Percentiles rank a stretch among this genome's conserved stretches.
Evolutionary conservation across 2,797 vertebrate genomes (phyloP).

Genomic region (Nothura maculosa): DNA sequence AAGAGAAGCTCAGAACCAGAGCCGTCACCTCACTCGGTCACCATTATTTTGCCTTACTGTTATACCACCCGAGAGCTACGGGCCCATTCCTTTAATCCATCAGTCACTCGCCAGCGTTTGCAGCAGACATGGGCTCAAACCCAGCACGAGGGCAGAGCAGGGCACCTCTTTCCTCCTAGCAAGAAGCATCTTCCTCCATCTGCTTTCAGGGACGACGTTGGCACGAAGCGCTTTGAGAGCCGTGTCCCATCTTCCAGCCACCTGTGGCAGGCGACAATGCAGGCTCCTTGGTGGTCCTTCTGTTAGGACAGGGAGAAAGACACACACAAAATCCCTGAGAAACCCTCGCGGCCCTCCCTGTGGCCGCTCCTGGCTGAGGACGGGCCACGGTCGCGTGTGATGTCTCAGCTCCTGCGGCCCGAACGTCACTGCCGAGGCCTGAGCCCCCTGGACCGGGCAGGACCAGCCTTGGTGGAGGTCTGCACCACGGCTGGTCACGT

Average conservation of each 20-base stretch:
- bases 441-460: neutral
- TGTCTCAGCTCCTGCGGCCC: neutral
- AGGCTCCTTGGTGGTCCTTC: neutral
- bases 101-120: neutral
- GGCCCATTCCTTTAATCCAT: neutral
- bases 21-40: neutral
- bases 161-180: neutral
- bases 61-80: neutral
- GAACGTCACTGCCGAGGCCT: too few relatives aligned
- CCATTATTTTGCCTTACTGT: neutral
- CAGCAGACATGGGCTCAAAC: neutral
- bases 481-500: neutral
- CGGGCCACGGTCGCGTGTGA: neutral
- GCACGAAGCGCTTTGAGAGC: neutral
- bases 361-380: neutral
- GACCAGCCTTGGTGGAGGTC: neutral
- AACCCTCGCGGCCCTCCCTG: neutral
- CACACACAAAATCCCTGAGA: neutral
- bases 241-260: neutral
- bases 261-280: neutral
- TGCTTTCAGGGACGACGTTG: neutral
- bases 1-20: neutral
- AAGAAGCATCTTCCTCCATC: neutral
- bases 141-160: neutral
- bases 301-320: fast-evolving